Evolutionary conservation across 1,140 invertebrate genomes (phyloP).

Genomic region (Drosophila mauritiana): DNA sequence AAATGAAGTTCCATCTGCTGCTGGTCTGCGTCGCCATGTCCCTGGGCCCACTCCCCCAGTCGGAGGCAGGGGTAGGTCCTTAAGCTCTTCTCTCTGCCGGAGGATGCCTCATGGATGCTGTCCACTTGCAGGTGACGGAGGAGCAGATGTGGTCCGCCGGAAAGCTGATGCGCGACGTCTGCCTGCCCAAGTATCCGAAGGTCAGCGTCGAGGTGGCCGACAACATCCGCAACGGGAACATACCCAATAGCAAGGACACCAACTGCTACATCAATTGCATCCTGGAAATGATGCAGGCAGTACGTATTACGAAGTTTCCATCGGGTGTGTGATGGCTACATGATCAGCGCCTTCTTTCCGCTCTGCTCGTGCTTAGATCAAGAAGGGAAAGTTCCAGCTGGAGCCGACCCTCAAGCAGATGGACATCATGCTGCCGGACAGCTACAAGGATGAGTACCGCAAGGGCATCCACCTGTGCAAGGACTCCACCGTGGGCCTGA

Average conservation of each 20-base stretch:
- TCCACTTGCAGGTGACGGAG: constrained; percentile 85
- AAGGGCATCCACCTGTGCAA: constrained; percentile 63
- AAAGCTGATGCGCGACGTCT: constrained; percentile 76
- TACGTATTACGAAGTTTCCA: constrained; percentile 9
- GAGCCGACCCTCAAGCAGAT: constrained; percentile 76
- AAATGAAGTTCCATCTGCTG: constrained; percentile 23
- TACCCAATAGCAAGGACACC: constrained; percentile 73
- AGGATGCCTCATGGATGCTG: not conserved
- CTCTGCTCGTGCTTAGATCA: constrained; percentile 50
- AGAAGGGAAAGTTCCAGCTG: constrained; percentile 77
- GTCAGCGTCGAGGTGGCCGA: constrained; percentile 62
- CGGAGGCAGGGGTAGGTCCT: constrained; percentile 25
- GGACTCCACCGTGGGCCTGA: constrained; percentile 65
- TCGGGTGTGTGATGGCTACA: not conserved
- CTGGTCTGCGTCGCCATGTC: not conserved
- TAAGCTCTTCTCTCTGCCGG: not conserved
- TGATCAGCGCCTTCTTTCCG: not conserved
- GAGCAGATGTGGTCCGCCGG: constrained; percentile 76
- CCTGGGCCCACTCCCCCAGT: not conserved
- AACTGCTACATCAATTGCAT: constrained; percentile 82
- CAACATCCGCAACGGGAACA: constrained; percentile 54
- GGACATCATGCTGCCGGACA: constrained; percentile 72
- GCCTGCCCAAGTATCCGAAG: constrained; percentile 73
- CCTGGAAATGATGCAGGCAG: constrained; percentile 82
- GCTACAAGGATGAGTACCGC: constrained; percentile 65